Evolutionary conservation across 1,140 invertebrate species (phyloP).

Genomic region (Leptoteleia sp.): DNA sequence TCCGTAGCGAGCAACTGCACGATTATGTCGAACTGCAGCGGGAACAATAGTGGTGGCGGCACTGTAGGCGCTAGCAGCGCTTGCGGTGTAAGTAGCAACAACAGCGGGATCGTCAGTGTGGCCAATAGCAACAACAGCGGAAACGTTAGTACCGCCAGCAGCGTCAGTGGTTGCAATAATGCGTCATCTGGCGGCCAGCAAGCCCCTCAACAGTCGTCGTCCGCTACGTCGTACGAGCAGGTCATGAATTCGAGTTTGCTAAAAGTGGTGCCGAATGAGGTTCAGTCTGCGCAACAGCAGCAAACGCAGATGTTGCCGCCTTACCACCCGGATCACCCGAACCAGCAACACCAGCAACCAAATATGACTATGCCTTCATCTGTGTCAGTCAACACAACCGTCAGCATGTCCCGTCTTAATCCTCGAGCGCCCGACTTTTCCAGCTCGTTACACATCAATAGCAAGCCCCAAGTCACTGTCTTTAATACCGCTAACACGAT

Average conservation of each 20-base stretch:
- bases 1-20: slow-evolving; percentile 29
- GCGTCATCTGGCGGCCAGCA: slow-evolving; percentile 35
- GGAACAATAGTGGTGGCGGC: slow-evolving; percentile 12
- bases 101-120: slow-evolving; percentile 70
- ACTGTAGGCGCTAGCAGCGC: slow-evolving; percentile 1
- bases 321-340: slow-evolving; percentile 77
- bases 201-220: slow-evolving; percentile 49
- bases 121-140: slow-evolving; percentile 65
- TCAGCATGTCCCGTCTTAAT: slow-evolving; percentile 89
- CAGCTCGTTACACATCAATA: slow-evolving; percentile 80
- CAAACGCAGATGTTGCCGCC: slow-evolving; percentile 71
- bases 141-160: slow-evolving; percentile 24
- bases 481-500: slow-evolving; percentile 73
- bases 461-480: slow-evolving; percentile 79
- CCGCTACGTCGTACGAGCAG: slow-evolving; percentile 73
- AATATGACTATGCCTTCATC: slow-evolving; percentile 73
- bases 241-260: slow-evolving; percentile 72
- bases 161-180: slow-evolving; percentile 23
- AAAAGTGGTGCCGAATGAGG: slow-evolving; percentile 78
- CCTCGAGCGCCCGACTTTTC: slow-evolving; percentile 93
- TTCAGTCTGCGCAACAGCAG: slow-evolving; percentile 12
- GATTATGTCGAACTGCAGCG: background rate
- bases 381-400: slow-evolving; percentile 78
- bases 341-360: slow-evolving; percentile 72
- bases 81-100: slow-evolving; percentile 13